Percentiles rank a stretch among this genome's conserved stretches.
Evolutionary conservation across 2,797 vertebrate species (phyloP).

Genomic region (Enteromius anoplus): DNA sequence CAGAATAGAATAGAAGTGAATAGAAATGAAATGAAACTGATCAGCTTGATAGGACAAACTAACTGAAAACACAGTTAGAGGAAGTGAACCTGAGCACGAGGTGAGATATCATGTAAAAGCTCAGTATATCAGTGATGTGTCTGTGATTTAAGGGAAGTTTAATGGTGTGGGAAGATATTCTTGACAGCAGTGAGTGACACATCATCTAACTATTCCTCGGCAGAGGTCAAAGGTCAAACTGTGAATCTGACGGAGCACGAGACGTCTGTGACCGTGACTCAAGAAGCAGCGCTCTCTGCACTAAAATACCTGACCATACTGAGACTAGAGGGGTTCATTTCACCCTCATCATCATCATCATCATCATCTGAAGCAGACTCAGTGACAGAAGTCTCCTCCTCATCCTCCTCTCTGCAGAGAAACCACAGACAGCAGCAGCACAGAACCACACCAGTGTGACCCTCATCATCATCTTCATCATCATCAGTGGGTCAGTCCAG

Average conservation of each 20-base stretch:
- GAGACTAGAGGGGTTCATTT: constrained; percentile 64
- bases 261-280: neutral
- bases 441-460: neutral
- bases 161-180: too few species aligned
- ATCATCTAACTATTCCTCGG: neutral
- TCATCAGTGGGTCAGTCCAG: neutral
- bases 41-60: neutral
- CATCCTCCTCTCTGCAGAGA: constrained; percentile 74
- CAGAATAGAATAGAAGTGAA: neutral
- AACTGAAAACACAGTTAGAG: neutral
- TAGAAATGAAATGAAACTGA: too few species aligned
- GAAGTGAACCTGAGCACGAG: neutral
- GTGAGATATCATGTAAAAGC: neutral
- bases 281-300: neutral
- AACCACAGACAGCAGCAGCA: constrained; percentile 30
- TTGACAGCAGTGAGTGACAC: neutral
- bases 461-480: neutral
- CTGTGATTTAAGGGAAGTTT: neutral
- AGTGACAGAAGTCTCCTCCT: constrained; percentile 70
- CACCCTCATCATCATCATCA: constrained; percentile 60
- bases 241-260: neutral
- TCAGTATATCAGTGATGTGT: too few species aligned
- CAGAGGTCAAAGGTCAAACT: neutral
- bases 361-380: constrained; percentile 76
- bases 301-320: constrained; percentile 74